Conservation (phyloP, 1,140 invertebrate species). For the Cheumatopsyche charites region DNA sequence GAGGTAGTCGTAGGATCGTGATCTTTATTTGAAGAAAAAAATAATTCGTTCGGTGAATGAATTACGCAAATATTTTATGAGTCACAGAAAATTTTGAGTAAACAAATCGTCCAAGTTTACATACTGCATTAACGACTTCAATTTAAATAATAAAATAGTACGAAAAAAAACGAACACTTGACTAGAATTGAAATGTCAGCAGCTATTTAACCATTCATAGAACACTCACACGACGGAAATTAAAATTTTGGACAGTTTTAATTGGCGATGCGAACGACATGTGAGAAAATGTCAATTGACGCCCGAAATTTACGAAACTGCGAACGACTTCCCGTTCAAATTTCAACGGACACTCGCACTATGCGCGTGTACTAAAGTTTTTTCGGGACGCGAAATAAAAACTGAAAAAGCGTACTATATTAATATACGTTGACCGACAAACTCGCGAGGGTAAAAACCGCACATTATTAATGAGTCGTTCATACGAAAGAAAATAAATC, state of each 20-base stretch:
- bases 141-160: too few relatives aligned
- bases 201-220: conserved; percentile 4
- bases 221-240: conserved; percentile 17
- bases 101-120: too few relatives aligned
- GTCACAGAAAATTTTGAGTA: too few relatives aligned
- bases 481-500: background rate
- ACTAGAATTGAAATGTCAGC: conserved; percentile 15
- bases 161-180: background rate
- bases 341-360: background rate
- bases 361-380: background rate
- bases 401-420: too few relatives aligned
- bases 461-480: background rate
- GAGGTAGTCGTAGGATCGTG: too few relatives aligned
- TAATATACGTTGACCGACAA: background rate
- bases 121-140: too few relatives aligned
- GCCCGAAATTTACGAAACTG: background rate
- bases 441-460: background rate
- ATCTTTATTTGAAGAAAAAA: too few relatives aligned
- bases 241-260: conserved; percentile 20
- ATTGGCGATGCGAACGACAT: conserved; percentile 10
- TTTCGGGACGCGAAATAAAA: background rate
- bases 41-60: too few relatives aligned
- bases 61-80: too few relatives aligned
- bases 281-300: conserved; percentile 19
- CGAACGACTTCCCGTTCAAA: background rate